Base-by-base conservation (phyloP, 2,888 invertebrate species). In the Neuroscelio doddi region DNA sequence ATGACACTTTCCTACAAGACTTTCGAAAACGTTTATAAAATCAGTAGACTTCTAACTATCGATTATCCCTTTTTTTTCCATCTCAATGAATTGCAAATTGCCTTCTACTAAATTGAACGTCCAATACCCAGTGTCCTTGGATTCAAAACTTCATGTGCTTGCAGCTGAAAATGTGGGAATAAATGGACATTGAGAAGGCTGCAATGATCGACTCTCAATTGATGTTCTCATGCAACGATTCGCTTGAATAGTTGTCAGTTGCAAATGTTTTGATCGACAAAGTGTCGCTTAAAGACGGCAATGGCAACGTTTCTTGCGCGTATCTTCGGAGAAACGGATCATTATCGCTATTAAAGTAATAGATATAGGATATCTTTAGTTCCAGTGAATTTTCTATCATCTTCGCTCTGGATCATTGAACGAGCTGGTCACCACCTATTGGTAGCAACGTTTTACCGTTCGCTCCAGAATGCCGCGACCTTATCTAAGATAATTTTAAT, bases 281-380 rank as follows among this genome's bases (percentile, higher is more conserved):
- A 58, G 45, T 64, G 61, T 71, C 69, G 51, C 59, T 47, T 50
- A 32, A 32, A 12, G 46, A 55, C 38, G 53, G 45, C 36, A 47
- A 36, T 61, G 34, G 52, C 47, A 39, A 53, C 58, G 65, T 66
- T 74, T 71, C 57, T 59, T 65, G 66, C 63, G 52, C 62, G 57
- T 70, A 68, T 72, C 64, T 70, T 55, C 70, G 56, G 49, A 70
- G 72, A 73, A 75, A 72, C 73, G 69, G 65, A 57, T 71, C 66
- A 77, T 78, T 80, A 80, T 79, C 75, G 75, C 76, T 72, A 80
- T 80, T 80, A 80, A 70, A 65, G 71, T 74, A 78, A 79, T 74
- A 73, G 72, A 72, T 73, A 70, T 62, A 72, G 10, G n/a, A 12
- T 12, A 5, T 57, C 64, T 58, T 26, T 55, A 53, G 55, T 38